phyloP scores from a whole-genome alignment of 2,888 invertebrate species.

The Agelastica alni region DNA sequence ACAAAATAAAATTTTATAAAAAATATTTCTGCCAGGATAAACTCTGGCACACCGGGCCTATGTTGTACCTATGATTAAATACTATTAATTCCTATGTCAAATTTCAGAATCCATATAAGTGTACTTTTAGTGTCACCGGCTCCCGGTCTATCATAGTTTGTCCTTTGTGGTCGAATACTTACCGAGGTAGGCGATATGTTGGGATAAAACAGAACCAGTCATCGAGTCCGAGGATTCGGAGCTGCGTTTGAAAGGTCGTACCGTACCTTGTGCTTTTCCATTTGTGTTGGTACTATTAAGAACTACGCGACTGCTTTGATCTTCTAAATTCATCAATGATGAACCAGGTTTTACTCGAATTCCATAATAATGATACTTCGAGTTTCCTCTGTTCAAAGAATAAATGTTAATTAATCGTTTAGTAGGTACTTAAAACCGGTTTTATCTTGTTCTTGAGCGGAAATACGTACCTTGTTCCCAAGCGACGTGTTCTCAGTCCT shows the following conservation, averaged over 20 bases:
- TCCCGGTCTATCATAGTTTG: too few species aligned
- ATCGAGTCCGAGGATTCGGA: constrained; percentile 46
- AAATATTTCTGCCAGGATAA: too few species aligned
- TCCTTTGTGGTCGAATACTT: too few species aligned
- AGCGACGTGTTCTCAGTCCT: constrained; percentile 88
- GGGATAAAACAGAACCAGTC: constrained; percentile 51
- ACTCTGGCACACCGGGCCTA: too few species aligned
- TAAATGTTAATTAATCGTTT: too few species aligned
- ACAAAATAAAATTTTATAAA: too few species aligned
- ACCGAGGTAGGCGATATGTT: constrained; percentile 81
- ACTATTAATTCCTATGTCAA: too few species aligned
- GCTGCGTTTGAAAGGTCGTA: constrained; percentile 53
- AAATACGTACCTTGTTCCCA: constrained; percentile 67
- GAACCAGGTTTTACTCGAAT: constrained; percentile 93
- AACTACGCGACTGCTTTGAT: constrained; percentile 47
- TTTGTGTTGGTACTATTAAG: constrained; percentile 44
- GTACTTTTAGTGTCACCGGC: too few species aligned
- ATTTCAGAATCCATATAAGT: too few species aligned
- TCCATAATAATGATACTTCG: constrained; percentile 99
- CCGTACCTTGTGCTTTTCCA: constrained; percentile 52
- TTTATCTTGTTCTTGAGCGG: not conserved
- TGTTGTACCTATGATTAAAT: too few species aligned
- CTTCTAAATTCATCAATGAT: constrained; percentile 65
- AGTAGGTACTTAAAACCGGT: not conserved
- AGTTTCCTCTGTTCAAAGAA: constrained; percentile 76